Base-by-base conservation (phyloP, 2,113 vertebrate species). In the Halcyon senegalensis region DNA sequence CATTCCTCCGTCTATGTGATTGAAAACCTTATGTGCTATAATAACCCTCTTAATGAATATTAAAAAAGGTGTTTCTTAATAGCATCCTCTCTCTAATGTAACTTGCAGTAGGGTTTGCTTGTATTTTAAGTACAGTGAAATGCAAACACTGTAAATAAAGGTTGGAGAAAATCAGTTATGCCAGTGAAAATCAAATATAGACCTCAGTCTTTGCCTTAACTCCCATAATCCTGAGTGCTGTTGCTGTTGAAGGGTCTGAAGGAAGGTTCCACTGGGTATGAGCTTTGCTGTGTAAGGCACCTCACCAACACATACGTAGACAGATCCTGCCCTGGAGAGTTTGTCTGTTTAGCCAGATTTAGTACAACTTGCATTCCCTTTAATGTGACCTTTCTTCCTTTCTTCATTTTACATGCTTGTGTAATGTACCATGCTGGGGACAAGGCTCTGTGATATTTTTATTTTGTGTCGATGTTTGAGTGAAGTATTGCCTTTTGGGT, bases 321-420 rank as follows among this genome's bases (percentile, higher is more conserved):
- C 67, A 88, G 62, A 30, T 96, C 50, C 41, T 88, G 67, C 59
- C 92, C 94, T 67, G 75, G 41, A 91, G 75, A 66, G 35, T 80
- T 50, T 80, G n/a, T 83, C 68, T 94, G 33, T 73, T 96, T 81
- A 87, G 89, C n/a, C 10, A 87, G 58, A 93, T 89, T 56, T 92
- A 93, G 63, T 75, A 78, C 16, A 78, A 70, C 39, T 89, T 69
- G 59, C 23, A 84, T 83, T 83, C 43, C 21, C 14, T 90, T 86
- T 91, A 76, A 62, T 16, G 59, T 84, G 82, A 85, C 69, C 60
- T 96, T 95, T 97, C 63, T 96, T 88, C 33, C 53, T 58, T 74
- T 78, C 37, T 94, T 87, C 55, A 58, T 85, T 93, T 91, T 44
- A 82, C 10, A 13, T 68, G 35, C 64, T 58, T 72, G 21, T 79